These are phyloP conservation scores for Proales similis DNA, from an alignment of 1,140 invertebrate genomes.

Conservation along the genomic window DNA sequence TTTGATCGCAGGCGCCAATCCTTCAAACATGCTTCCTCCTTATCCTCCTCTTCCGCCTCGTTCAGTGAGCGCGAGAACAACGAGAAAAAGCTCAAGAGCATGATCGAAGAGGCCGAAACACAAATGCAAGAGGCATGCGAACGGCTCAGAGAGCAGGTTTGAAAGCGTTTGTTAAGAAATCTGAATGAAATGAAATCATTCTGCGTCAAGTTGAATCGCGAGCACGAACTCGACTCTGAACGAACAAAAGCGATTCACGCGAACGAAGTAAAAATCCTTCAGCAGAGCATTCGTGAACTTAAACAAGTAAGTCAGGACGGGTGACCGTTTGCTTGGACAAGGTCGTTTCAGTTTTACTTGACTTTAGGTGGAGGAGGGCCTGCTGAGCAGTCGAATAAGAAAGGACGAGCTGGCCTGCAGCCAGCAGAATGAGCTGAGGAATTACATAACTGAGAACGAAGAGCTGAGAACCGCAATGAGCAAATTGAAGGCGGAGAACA, in stretches of 20 bases:
- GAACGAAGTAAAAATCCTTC: not conserved
- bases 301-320: slow-evolving; percentile 1
- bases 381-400: not conserved
- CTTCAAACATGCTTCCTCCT: not conserved
- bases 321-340: not conserved
- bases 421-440: not conserved
- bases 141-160: not conserved
- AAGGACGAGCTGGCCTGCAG: not conserved
- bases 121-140: slow-evolving; percentile 3
- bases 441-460: slow-evolving; percentile 13
- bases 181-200: slow-evolving; percentile 14
- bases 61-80: slow-evolving; percentile 27
- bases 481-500: slow-evolving; percentile 12
- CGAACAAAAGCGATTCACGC: slow-evolving; percentile 1
- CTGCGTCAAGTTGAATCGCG: too few species aligned
- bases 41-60: not conserved
- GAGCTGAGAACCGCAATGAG: slow-evolving; percentile 11
- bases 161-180: not conserved
- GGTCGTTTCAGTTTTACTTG: not conserved
- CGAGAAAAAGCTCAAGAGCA: slow-evolving; percentile 12
- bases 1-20: too few species aligned
- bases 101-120: slow-evolving; percentile 32
- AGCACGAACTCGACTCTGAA: too few species aligned
- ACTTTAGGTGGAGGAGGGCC: slow-evolving; percentile 5
- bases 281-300: slow-evolving; percentile 2